A percentile compares a stretch with the other conserved stretches of the same genome.
Evolutionary conservation across 2,113 vertebrate genomes (phyloP).

Genomic region (human): GRCh38 chr5:68730001-68730500

Average conservation of each 20-base stretch:
- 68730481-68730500: constrained; percentile 47
- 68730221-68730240: constrained; percentile 30
- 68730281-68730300: constrained; percentile 14
- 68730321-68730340: neutral
- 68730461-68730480: constrained; percentile 49
- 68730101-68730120: constrained; percentile 7
- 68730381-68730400: neutral
- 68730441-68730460: constrained; percentile 36
- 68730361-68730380: neutral
- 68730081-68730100: constrained; percentile 42
- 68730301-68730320: constrained; percentile 35
- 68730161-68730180: neutral
- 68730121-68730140: fast-evolving
- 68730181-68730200: neutral
- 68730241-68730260: constrained; percentile 48
- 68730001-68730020: neutral
- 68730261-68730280: constrained; percentile 42
- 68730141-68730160: neutral
- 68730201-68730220: neutral
- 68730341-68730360: neutral
- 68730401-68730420: constrained; percentile 67
- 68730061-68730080: neutral
- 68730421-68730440: neutral
- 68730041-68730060: neutral
- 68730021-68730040: constrained; percentile 43